Base-by-base conservation (phyloP, 2,888 invertebrate species). In the Thereva unica region DNA sequence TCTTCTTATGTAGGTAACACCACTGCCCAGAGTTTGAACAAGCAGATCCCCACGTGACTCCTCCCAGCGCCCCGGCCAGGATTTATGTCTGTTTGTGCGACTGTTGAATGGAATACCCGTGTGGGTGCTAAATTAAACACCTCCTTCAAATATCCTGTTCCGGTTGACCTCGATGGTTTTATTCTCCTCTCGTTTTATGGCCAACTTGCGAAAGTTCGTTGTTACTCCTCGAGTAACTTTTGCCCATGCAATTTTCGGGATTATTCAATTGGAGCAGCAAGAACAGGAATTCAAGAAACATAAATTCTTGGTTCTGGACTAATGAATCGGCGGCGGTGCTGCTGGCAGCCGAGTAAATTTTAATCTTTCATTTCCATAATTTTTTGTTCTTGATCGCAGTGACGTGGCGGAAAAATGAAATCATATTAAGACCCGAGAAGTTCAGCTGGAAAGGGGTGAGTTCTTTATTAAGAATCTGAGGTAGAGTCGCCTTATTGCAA, bases 111-210 rank as follows among this genome's bases (percentile, higher is more conserved):
- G 40, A 50, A 50, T 41, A 50, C 61, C 41, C 50, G 50, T 63
- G 56, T 66, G 50, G 63, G 66, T 64, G 68, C 52, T 66, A 68
- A 66, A 68, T 66, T 68, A 68, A 68, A 68, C 66, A 66, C 63
- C 68, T 65, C 65, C 68, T 68, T 64, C 66, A 68, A 68, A 68
- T 68, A 68, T 66, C 66, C 68, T 66, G 66, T 59, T 68, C 64
- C 68, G 64, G 52, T 55, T 66, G 66, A 66, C 68, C 68, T 64
- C 59, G 52, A 50, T 68, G 61, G 64, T 57, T 66, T 61, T 49
- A 63, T 61, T 45, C 47, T 12, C 47, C 47, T 45, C 47, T 35
- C 59, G 54, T 49, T 64, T 52, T 52, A 35, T 12, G 42, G 41
- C 57, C 57, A 59, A 37, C 38, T 10, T 12, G 47, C 38, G 38